Conservation (phyloP, 2,113 vertebrate genomes). For the Pluvianellus socialis region DNA sequence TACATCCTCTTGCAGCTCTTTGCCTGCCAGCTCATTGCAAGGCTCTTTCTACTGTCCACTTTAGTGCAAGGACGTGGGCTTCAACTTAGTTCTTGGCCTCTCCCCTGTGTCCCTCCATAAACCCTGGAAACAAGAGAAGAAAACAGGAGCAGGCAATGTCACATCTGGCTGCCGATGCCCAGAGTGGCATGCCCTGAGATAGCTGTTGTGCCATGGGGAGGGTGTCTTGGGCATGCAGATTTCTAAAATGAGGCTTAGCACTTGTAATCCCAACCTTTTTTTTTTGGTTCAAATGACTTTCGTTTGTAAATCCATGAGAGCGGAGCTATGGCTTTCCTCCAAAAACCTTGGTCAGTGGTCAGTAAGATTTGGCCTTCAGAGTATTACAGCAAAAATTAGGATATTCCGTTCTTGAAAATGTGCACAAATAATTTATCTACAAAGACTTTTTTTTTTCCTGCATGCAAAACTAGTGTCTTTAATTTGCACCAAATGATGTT, state of each 20-base stretch:
- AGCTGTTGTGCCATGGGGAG: not conserved
- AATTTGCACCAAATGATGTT: slow-evolving; percentile 13
- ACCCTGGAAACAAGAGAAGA: not conserved
- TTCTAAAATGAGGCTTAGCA: not conserved
- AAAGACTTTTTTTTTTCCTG: not conserved
- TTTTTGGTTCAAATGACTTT: not conserved
- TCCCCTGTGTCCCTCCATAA: not conserved
- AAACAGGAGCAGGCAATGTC: not conserved
- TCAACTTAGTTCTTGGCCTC: not conserved
- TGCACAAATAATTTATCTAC: not conserved
- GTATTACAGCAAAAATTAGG: not conserved
- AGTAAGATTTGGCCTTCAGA: not conserved
- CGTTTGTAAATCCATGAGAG: not conserved
- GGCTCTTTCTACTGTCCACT: not conserved
- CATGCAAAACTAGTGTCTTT: not conserved
- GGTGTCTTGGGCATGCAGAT: not conserved
- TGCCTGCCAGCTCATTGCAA: not conserved
- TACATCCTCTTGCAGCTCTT: not conserved
- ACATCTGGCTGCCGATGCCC: not conserved
- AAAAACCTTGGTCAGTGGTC: not conserved
- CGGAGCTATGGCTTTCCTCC: not conserved
- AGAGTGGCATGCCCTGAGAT: not conserved
- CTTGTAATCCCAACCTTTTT: not conserved
- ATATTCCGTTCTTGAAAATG: not conserved
- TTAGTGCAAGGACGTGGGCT: not conserved